Evolutionary conservation across 2,797 vertebrate genomes (phyloP).

Genomic region (Smutsia gigantea): DNA sequence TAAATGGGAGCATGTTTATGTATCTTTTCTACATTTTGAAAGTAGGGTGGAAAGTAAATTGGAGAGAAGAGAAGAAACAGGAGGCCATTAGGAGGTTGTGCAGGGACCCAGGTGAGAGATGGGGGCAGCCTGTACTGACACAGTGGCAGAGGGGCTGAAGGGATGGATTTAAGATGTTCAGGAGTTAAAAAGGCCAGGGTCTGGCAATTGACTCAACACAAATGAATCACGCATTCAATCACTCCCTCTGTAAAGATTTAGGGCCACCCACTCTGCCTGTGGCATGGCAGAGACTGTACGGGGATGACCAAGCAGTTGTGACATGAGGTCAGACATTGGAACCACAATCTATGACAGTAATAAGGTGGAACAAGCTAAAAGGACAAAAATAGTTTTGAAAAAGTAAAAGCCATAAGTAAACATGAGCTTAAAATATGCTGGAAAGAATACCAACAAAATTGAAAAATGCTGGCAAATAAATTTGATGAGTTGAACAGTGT

Average conservation of each 20-base stretch:
- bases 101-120: not conserved
- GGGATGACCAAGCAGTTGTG: not conserved
- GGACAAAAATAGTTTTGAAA: slow-evolving; percentile 11
- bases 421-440: slow-evolving; percentile 43
- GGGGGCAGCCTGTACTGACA: not conserved
- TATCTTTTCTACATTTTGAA: not conserved
- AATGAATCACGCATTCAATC: not conserved
- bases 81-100: not conserved
- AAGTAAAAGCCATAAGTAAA: slow-evolving; percentile 39
- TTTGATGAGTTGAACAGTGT: not conserved
- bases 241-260: not conserved
- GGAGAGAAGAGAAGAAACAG: not conserved
- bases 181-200: not conserved
- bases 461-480: slow-evolving; percentile 46
- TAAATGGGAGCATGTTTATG: not conserved
- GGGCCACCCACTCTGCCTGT: not conserved
- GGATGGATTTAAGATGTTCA: not conserved
- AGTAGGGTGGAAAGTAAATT: not conserved
- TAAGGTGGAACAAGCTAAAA: not conserved
- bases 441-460: slow-evolving; percentile 34
- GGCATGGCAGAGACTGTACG: not conserved
- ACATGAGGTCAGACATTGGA: not conserved
- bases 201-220: not conserved
- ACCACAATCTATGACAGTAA: not conserved
- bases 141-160: not conserved